Evolutionary conservation across 1,140 invertebrate species (phyloP), one percentile per base, ranked within the genome.

Genomic region (Platyura marginata): DNA sequence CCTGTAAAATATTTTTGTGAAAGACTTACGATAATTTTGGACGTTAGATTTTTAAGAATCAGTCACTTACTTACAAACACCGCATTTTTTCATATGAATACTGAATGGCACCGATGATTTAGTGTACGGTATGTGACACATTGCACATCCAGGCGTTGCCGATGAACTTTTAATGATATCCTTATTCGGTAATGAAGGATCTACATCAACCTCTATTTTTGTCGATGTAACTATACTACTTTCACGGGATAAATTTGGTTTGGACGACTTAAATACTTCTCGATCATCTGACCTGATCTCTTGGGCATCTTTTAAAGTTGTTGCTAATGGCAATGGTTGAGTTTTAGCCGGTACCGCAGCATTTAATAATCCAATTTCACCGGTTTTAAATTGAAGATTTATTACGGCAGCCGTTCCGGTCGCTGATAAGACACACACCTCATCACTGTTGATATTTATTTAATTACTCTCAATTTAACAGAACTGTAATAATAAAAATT

Each of bases 371-470:
- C n/a, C n/a, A n/a, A n/a, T n/a, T n/a, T n/a, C n/a, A n/a, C n/a
- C 21, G 5, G 38, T 15, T 22, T 20, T 23, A 23, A 22, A 40
- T 40, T 40, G 9, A 2, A 16, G 9, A 53, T 73, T 74, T 16
- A 92, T 79, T 8, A 90, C 73, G 0, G 89, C 92, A 3, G 92
- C 93, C 0, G 93, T 98, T 1, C 93, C 93, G 21, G 74, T 81
- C 0, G 88, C 91, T 48, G 88, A 95, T 32, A 98, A 56, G 1
- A 98, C 79, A 54, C 90, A 93, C 0, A 97, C 83, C 54, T 97
- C 92, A 54, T 96, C 93, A 53, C 89, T 87, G 55, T 11, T 67
- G 60, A 19, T 20, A 5, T 16, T 19, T 40, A 48, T 48, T 21
- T 39, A 37, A 40, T 44, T 21, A 44, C 36, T 36, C 15, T 19